Evolutionary conservation across 2,888 invertebrate species (phyloP), one percentile per base, ranked within the genome.

Genomic region (Ichneumoninae sp.): DNA sequence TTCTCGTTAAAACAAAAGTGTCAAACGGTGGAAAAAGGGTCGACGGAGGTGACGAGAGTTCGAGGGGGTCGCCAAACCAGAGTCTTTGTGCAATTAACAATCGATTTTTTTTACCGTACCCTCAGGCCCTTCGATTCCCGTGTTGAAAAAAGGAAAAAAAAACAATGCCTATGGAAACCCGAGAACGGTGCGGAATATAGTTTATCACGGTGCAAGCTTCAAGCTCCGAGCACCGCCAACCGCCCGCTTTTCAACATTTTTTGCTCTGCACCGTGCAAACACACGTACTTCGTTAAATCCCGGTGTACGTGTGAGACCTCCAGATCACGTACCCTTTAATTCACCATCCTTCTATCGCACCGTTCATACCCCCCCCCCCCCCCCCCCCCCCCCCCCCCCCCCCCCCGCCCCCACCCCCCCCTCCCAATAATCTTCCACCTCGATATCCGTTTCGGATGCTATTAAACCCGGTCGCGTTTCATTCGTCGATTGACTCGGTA

Each of bases 261-360:
- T 68, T 75, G 69, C 85, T 78, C 63, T 79, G 69, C 63, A 71
- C 57, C 44, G 40, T 63, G 73, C 75, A 85, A 85, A 82, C 85
- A 85, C 85, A 82, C 83, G 85, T 85, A 85, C 79, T 83, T 80
- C 71, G 73, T 76, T 85, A 76, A 74, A 83, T 82, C 68, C 63
- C 57, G 60, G 76, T 76, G 75, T 85, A 79, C 75, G 82, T 82
- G 82, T 54, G 71, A 80, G 60, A 52, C 54, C 63, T 63, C 60
- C 71, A 71, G 71, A 79, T 85, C 82, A 82, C 79, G 82, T 85
- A 80, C 68, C 82, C 85, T 85, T 80, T 83, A 82, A 83, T 83
- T 83, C 85, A 69, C 79, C 36, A 73, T 76, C 60, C 71, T 66
- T 16, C 47, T 33, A 22, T 30, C 19, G 22, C 54, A 60, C 22